phyloP scores from a whole-genome alignment of 2,797 vertebrate species.

The Pangasius larnaudii region DNA sequence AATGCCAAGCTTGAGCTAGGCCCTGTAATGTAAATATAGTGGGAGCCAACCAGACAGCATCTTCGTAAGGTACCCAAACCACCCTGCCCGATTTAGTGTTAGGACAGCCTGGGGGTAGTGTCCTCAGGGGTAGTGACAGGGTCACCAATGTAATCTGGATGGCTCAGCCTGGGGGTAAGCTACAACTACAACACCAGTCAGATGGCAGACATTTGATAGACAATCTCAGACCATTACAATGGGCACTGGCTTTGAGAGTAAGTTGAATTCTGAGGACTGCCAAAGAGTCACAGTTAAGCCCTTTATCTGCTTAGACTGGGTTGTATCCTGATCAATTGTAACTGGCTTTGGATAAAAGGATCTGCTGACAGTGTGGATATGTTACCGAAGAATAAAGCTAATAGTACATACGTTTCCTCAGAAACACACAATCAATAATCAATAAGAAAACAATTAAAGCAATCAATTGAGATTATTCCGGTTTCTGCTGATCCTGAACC shows the following conservation, averaged over 20 bases:
- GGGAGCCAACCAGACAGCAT: neutral
- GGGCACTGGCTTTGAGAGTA: neutral
- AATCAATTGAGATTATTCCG: neutral
- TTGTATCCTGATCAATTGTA: slow-evolving; percentile 1
- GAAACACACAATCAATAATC: slow-evolving; percentile 13
- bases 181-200: no score
- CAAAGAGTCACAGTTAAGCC: neutral
- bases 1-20: neutral
- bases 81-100: neutral
- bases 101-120: neutral
- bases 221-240: neutral
- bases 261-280: neutral
- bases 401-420: neutral
- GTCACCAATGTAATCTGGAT: neutral
- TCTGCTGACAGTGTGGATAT: neutral
- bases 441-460: slow-evolving; percentile 9
- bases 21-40: neutral
- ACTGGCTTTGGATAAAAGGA: neutral
- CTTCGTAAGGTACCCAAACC: neutral
- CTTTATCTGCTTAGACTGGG: neutral
- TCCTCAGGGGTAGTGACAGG: no score
- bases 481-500: neutral
- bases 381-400: neutral
- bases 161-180: neutral
- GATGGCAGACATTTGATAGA: neutral